These are phyloP conservation scores for Lepidurus couesii DNA, from an alignment of 1,140 invertebrate species.

Conservation along the genomic window DNA sequence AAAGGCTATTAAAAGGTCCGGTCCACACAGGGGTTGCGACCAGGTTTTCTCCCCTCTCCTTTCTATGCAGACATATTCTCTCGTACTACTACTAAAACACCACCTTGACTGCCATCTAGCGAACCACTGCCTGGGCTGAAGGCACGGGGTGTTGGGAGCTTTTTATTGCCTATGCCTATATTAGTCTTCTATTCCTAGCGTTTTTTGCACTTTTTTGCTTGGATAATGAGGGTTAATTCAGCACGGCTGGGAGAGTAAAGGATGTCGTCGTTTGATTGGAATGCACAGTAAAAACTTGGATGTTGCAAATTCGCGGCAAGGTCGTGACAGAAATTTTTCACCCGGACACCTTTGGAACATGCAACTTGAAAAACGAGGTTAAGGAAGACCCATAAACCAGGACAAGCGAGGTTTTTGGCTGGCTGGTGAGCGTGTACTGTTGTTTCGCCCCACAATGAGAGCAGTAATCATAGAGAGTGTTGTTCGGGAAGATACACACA, in stretches of 20 bases:
- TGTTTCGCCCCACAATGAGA: neutral
- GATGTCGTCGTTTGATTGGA: too few relatives aligned
- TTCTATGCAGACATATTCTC: neutral
- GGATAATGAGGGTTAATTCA: too few relatives aligned
- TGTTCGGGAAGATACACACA: neutral
- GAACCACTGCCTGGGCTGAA: neutral
- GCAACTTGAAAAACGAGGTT: neutral
- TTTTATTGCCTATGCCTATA: neutral
- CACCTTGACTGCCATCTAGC: constrained; percentile 15
- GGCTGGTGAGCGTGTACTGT: neutral
- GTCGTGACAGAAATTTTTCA: neutral
- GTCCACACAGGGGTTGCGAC: neutral
- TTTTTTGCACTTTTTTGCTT: too few relatives aligned
- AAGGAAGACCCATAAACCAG: neutral
- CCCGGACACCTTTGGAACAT: neutral
- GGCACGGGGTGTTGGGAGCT: neutral
- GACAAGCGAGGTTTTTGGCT: neutral
- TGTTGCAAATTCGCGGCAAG: neutral
- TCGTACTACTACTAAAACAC: neutral
- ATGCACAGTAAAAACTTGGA: too few relatives aligned
- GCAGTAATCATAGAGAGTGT: neutral
- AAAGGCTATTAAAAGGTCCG: too few relatives aligned
- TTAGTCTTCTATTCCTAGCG: too few relatives aligned
- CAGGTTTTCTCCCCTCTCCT: neutral
- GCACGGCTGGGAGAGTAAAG: too few relatives aligned